Conservation (phyloP, 2,797 vertebrate species). For the Melanotaenia nigrans region DNA sequence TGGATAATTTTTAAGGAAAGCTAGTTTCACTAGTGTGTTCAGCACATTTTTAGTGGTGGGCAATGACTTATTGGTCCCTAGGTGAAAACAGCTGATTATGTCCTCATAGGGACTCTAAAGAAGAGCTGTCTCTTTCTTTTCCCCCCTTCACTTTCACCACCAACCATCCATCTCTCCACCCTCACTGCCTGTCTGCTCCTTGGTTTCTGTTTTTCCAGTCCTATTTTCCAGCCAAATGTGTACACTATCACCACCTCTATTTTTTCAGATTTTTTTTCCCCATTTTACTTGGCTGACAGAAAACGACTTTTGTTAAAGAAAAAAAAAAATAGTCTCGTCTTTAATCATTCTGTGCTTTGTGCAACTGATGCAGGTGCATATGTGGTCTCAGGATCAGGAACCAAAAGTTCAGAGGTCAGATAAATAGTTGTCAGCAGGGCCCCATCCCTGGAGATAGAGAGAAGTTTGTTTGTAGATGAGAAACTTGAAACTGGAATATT, state of each 20-base stretch:
- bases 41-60: conserved; percentile 29
- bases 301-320: no score
- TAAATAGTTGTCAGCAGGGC: conserved; percentile 71
- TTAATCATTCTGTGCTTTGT: not conserved
- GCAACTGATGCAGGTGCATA: conserved; percentile 20
- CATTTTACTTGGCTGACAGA: not conserved
- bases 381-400: conserved; percentile 47
- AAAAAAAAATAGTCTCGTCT: not conserved
- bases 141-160: conserved; percentile 30
- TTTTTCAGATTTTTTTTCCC: no score
- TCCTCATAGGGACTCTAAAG: conserved; percentile 58
- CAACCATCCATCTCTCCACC: conserved; percentile 18
- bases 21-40: conserved; percentile 32
- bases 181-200: not conserved
- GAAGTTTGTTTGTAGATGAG: conserved; percentile 28
- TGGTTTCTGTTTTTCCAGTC: not conserved
- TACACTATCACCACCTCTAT: not conserved
- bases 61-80: conserved; percentile 53
- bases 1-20: not conserved
- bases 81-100: conserved; percentile 63
- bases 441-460: conserved; percentile 51
- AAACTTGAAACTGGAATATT: conserved; percentile 34
- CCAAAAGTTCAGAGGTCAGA: conserved; percentile 68
- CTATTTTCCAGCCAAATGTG: not conserved
- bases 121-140: conserved; percentile 62